A percentile compares a stretch with the other conserved stretches of the same genome.
Evolutionary conservation across 2,888 invertebrate genomes (phyloP).

Genomic region (Drosophila macrospina): DNA sequence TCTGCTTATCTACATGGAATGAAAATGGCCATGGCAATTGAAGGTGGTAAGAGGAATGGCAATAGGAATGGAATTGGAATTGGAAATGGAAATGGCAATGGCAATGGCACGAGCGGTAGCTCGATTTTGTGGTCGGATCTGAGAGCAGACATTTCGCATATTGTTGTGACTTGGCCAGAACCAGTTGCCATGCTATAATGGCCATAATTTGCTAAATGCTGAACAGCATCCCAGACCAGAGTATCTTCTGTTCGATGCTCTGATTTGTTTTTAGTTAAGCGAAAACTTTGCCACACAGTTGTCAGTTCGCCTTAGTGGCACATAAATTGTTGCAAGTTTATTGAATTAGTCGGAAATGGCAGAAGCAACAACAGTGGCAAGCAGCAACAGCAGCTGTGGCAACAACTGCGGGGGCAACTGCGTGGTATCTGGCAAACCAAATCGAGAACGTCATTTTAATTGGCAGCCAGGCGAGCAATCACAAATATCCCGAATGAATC

Average conservation of each 20-base stretch:
- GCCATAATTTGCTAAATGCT: slow-evolving; percentile 53
- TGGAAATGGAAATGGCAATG: background rate
- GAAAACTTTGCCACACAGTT: slow-evolving; percentile 17
- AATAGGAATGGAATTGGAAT: background rate
- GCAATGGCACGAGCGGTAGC: slow-evolving; percentile 10
- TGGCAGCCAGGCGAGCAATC: slow-evolving; percentile 65
- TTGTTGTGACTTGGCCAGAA: slow-evolving; percentile 14
- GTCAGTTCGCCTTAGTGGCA: slow-evolving; percentile 31
- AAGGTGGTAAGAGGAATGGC: background rate
- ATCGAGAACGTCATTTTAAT: slow-evolving; percentile 71
- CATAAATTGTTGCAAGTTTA: slow-evolving; percentile 56
- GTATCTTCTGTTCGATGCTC: slow-evolving; percentile 4
- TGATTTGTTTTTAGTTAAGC: slow-evolving; percentile 12
- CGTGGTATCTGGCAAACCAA: slow-evolving; percentile 37
- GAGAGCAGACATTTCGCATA: slow-evolving; percentile 35
- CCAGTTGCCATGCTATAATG: slow-evolving; percentile 38
- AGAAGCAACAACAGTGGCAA: background rate
- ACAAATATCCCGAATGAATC: slow-evolving; percentile 55
- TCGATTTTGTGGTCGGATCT: slow-evolving; percentile 24
- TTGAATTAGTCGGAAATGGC: slow-evolving; percentile 60
- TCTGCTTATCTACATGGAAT: slow-evolving; percentile 47
- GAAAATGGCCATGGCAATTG: slow-evolving; percentile 12
- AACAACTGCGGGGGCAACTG: background rate
- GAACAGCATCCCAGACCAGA: slow-evolving; percentile 1
- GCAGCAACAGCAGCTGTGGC: background rate